Percentiles rank a stretch among this genome's conserved stretches.
Evolutionary conservation across 2,888 invertebrate genomes (phyloP).

Genomic region (Sphinx pinastri): DNA sequence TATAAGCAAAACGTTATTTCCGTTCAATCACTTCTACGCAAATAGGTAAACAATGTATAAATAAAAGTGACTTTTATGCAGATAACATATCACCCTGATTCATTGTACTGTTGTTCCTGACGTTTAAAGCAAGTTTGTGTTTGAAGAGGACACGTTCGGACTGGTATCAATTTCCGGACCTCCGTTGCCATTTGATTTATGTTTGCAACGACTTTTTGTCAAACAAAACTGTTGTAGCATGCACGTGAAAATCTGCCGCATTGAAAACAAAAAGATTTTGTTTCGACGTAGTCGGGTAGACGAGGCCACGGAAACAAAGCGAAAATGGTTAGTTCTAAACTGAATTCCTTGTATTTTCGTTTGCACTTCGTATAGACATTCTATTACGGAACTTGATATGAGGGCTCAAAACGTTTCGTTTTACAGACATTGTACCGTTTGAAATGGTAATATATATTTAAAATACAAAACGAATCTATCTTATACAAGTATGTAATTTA

Average conservation of each 20-base stretch:
- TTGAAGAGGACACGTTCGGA: slow-evolving; percentile 55
- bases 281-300: slow-evolving; percentile 28
- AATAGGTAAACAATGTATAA: slow-evolving; percentile 16
- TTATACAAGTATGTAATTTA: too few relatives aligned
- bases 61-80: slow-evolving; percentile 23
- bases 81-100: slow-evolving; percentile 28
- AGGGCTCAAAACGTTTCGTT: not conserved
- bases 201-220: slow-evolving; percentile 62
- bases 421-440: too few relatives aligned
- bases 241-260: slow-evolving; percentile 36
- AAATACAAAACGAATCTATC: not conserved
- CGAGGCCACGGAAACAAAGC: slow-evolving; percentile 24
- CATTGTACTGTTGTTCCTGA: slow-evolving; percentile 26
- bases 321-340: slow-evolving; percentile 21
- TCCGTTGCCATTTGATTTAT: slow-evolving; percentile 72
- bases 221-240: slow-evolving; percentile 38
- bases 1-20: slow-evolving; percentile 1
- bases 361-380: slow-evolving; percentile 15
- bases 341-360: slow-evolving; percentile 10
- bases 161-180: slow-evolving; percentile 76
- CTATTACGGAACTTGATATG: slow-evolving; percentile 5
- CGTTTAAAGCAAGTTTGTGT: slow-evolving; percentile 45
- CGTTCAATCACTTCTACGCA: slow-evolving; percentile 11
- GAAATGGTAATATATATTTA: not conserved
- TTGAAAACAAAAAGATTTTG: slow-evolving; percentile 31